Percentiles rank a stretch among this genome's conserved stretches.
phyloP scores from a whole-genome alignment of 2,888 invertebrate genomes.

The Drosophila mercatorum region DNA sequence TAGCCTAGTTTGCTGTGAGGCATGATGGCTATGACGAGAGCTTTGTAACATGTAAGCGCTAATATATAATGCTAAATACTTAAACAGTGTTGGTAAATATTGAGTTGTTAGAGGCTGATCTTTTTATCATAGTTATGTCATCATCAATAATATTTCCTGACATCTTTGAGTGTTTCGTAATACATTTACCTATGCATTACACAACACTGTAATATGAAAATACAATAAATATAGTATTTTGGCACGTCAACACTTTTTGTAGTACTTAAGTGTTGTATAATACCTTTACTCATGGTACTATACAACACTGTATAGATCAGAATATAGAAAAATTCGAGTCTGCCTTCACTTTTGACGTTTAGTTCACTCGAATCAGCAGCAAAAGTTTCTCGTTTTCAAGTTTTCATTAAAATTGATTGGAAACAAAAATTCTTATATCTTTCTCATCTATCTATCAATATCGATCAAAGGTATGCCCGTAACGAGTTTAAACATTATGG shows the following conservation, averaged over 20 bases:
- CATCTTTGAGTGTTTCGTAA: neutral
- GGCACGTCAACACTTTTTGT: neutral
- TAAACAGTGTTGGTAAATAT: neutral
- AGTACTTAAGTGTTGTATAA: neutral
- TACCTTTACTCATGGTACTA: neutral
- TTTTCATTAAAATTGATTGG: neutral
- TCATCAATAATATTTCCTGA: too few species aligned
- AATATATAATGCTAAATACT: neutral
- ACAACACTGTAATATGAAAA: slow-evolving; percentile 3
- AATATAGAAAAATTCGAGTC: slow-evolving; percentile 4
- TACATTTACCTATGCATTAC: neutral
- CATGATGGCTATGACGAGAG: neutral
- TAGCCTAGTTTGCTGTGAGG: slow-evolving; percentile 5
- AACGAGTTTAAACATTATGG: neutral
- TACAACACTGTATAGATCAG: neutral
- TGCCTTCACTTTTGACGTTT: slow-evolving; percentile 1
- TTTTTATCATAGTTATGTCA: too few species aligned
- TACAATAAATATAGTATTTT: too few species aligned
- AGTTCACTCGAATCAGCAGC: neutral
- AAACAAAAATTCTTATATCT: neutral
- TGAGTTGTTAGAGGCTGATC: neutral
- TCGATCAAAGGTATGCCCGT: neutral
- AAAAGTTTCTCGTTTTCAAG: slow-evolving; percentile 2
- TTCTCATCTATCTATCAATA: neutral
- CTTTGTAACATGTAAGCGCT: neutral